Percentiles rank a stretch among this genome's conserved stretches.
phyloP scores from a whole-genome alignment of 2,888 invertebrate genomes.

The Andricus quercusramuli region DNA sequence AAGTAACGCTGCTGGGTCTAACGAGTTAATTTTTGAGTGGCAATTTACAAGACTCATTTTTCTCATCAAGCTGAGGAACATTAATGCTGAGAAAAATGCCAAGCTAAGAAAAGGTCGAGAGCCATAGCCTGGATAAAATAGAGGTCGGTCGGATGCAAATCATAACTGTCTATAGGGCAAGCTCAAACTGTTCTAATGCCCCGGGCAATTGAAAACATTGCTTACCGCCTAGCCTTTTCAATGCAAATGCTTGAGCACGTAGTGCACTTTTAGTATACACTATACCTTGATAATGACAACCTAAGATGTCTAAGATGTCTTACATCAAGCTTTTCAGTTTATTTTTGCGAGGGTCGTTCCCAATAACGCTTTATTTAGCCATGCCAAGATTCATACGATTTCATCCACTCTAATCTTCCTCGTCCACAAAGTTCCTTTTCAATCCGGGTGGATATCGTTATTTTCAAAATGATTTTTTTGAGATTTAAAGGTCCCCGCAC shows the following conservation, averaged over 20 bases:
- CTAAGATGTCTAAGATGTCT: neutral
- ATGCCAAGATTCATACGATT: slow-evolving; percentile 1
- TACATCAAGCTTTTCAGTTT: neutral
- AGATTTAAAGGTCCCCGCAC: too few relatives aligned
- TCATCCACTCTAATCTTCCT: neutral
- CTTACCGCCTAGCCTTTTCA: neutral
- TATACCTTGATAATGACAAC: neutral
- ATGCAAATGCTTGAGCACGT: slow-evolving; percentile 15
- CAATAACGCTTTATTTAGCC: neutral
- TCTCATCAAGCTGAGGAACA: neutral
- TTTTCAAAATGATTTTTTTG: neutral
- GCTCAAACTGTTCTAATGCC: slow-evolving; percentile 33
- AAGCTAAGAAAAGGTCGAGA: slow-evolving; percentile 10
- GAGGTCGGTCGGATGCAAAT: slow-evolving; percentile 66
- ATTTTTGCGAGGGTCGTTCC: neutral
- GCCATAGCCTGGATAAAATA: slow-evolving; percentile 54
- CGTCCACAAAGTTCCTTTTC: neutral
- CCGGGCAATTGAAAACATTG: neutral
- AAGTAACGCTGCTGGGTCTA: too few relatives aligned
- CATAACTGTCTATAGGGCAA: slow-evolving; percentile 44
- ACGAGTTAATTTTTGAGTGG: neutral
- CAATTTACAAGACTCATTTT: neutral
- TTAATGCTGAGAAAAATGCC: neutral
- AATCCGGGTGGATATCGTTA: neutral
- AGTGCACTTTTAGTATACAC: slow-evolving; percentile 4